These are phyloP conservation scores for Eremobia ochroleuca DNA, from an alignment of 2,888 invertebrate genomes.

Conservation along the genomic window DNA sequence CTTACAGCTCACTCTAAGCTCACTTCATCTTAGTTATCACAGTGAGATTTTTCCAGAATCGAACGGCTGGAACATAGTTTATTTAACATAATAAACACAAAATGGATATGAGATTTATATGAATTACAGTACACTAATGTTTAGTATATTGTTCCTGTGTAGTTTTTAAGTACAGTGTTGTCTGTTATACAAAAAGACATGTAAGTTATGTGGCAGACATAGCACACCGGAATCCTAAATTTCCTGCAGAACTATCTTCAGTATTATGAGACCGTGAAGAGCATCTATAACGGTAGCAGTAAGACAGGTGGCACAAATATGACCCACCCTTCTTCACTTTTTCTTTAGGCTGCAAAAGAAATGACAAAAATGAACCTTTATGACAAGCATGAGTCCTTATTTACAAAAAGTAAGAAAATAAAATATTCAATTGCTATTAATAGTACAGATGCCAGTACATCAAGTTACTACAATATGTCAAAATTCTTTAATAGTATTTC, in stretches of 20 bases:
- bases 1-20: too few relatives aligned
- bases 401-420: not conserved
- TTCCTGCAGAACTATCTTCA: constrained; percentile 97
- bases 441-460: too few relatives aligned
- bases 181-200: not conserved
- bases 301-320: constrained; percentile 96
- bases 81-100: constrained; percentile 1
- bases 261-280: constrained; percentile 98
- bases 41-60: too few relatives aligned
- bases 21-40: too few relatives aligned
- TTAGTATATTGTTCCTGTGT: not conserved
- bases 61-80: constrained; percentile 13
- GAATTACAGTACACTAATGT: not conserved
- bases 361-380: constrained; percentile 2
- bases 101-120: constrained; percentile 3
- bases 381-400: not conserved
- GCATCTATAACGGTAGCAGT: constrained; percentile 98
- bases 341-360: constrained; percentile 90
- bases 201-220: constrained; percentile 74
- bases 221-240: constrained; percentile 98
- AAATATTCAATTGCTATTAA: not conserved
- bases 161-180: constrained; percentile 36
- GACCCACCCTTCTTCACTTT: constrained; percentile 99
- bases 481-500: too few relatives aligned
- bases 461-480: too few relatives aligned